Percentiles rank a stretch among this genome's conserved stretches.
These are phyloP conservation scores for Stegostoma tigrinum DNA, from an alignment of 2,113 vertebrate species.

Conservation along the genomic window DNA sequence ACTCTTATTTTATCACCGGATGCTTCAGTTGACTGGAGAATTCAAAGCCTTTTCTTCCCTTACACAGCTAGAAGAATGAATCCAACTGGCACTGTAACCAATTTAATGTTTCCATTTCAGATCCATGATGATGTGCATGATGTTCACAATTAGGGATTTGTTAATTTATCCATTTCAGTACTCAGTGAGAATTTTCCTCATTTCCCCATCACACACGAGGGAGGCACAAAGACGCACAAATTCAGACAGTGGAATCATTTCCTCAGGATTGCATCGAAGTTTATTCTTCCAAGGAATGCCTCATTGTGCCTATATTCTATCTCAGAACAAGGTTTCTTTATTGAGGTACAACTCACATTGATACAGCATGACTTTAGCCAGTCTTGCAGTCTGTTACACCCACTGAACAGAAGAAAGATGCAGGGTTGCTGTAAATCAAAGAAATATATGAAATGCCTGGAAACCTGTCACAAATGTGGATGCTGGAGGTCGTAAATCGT, in stretches of 20 bases:
- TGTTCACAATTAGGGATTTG: too few species aligned
- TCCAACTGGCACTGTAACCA: too few species aligned
- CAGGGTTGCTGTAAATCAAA: background rate
- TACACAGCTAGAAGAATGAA: too few species aligned
- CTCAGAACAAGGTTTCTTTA: background rate
- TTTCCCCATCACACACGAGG: background rate
- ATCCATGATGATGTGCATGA: too few species aligned
- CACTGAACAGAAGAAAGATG: background rate
- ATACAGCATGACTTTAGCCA: background rate
- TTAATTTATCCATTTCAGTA: too few species aligned
- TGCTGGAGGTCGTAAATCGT: background rate
- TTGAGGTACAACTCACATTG: background rate
- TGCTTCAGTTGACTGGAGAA: too few species aligned
- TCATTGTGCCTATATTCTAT: background rate
- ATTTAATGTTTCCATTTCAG: too few species aligned
- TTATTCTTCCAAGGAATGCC: background rate
- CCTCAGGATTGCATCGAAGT: background rate
- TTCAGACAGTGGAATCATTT: background rate
- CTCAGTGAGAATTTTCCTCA: too few species aligned
- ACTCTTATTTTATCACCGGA: too few species aligned
- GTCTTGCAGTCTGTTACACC: background rate
- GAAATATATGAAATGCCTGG: background rate
- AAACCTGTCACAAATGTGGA: background rate
- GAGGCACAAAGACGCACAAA: background rate
- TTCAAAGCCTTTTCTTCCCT: too few species aligned